Conservation (phyloP, 2,888 invertebrate genomes). For the Sepioteuthis lessoniana region DNA sequence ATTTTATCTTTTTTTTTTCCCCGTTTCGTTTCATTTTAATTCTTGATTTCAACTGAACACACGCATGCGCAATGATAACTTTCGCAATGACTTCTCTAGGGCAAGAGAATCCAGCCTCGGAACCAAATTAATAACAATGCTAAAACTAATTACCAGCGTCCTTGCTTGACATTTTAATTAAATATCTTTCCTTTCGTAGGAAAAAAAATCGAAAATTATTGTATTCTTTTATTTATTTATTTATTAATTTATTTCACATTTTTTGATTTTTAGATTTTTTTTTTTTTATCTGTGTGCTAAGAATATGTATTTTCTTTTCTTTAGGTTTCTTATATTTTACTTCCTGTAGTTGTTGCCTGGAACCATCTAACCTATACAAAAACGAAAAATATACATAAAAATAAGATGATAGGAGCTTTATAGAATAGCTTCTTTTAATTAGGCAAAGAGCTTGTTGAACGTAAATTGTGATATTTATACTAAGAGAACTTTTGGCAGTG, state of each 20-base stretch:
- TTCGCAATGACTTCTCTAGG: background rate
- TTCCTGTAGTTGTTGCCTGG: background rate
- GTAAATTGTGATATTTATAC: too few relatives aligned
- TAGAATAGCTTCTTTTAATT: background rate
- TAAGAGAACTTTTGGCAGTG: too few relatives aligned
- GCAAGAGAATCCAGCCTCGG: conserved; percentile 15
- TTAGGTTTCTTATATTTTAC: background rate
- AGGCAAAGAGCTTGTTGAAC: too few relatives aligned
- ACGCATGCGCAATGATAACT: background rate
- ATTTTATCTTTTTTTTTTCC: background rate
- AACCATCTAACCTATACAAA: background rate
- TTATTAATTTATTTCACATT: background rate
- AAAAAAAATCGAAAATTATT: background rate
- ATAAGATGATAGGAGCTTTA: background rate
- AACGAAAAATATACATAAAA: background rate
- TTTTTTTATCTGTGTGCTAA: background rate
- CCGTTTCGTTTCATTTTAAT: background rate
- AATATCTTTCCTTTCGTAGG: background rate
- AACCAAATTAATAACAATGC: background rate
- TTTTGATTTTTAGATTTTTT: background rate
- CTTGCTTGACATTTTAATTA: conserved; percentile 12
- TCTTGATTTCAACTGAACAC: background rate
- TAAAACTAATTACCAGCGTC: conserved; percentile 9
- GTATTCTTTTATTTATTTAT: background rate
- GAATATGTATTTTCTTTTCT: conserved; percentile 4